Evolutionary conservation across 92 coral and sea anemone genomes (phyloP), one percentile per base, ranked within the genome.

Genomic region (Epizoanthus scotinus): DNA sequence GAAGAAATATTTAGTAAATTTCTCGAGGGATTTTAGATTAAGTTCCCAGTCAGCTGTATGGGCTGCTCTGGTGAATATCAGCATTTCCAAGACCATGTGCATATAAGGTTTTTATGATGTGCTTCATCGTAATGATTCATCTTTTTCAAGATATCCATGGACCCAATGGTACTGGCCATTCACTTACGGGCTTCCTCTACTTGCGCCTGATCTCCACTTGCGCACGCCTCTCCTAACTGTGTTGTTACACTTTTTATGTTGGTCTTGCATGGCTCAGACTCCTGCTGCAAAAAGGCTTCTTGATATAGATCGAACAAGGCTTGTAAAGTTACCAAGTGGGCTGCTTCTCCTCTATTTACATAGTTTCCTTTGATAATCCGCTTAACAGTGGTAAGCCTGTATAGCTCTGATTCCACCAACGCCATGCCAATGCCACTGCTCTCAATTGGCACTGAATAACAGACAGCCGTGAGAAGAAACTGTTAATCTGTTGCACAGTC

Each of bases 281-380:
- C n/a, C n/a, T n/a, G n/a, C n/a, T n/a, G n/a, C n/a, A 82, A 56
- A 47, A 71, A 71, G 3, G 77, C 77, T 8, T 70, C 54, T 54
- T 55, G 85, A 42, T 82, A 82, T 57, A 79, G 22, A 29, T 7
- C 55, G 57, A 85, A 85, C 8, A 85, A 73, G 0, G 82, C 52
- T 66, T 85, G 89, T 63, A 85, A 70, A 6, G 88, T 88, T 9
- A 88, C 70, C 0, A 84, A 24, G 52, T 88, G 88, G 12, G 88
- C 91, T 54, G 85, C 34, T 63, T 88, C 83, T 1, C 72, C 86
- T 78, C 91, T 49, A 62, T 84, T 88, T 5, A 88, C 84, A 59
- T 83, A 84, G 8, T 83, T 83, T 55, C 87, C 91, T 36, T 87
- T 81, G n/a, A 87, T 63, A 28, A 84, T 88, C 67, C 84, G 91